Evolutionary conservation across 1,140 invertebrate species (phyloP).

Genomic region (Trichogramma pretiosum): DNA sequence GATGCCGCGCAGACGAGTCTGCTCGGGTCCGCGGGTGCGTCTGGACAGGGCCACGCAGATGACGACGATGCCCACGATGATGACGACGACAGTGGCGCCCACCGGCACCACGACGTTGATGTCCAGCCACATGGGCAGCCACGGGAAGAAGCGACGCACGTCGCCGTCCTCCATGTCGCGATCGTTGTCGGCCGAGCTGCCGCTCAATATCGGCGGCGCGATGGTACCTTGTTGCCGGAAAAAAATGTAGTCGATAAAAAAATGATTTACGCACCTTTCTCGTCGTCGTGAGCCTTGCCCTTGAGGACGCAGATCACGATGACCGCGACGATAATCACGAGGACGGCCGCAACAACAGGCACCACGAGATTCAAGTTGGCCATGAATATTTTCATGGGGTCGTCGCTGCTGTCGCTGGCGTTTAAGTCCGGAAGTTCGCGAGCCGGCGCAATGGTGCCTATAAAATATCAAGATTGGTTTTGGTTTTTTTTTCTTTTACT

Average conservation of each 20-base stretch:
- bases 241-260: conserved; percentile 24
- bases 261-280: conserved; percentile 58
- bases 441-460: conserved; percentile 89
- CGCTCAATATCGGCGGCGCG: conserved; percentile 60
- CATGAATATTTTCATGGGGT: conserved; percentile 72
- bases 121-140: conserved; percentile 78
- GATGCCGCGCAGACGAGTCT: conserved; percentile 71
- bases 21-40: conserved; percentile 60
- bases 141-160: conserved; percentile 58
- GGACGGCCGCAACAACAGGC: conserved; percentile 81
- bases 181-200: conserved; percentile 27
- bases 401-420: conserved; percentile 52
- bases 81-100: conserved; percentile 73
- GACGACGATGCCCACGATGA: conserved; percentile 79
- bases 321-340: conserved; percentile 85
- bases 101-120: conserved; percentile 78
- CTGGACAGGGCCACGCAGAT: conserved; percentile 77
- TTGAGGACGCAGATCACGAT: conserved; percentile 82
- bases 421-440: conserved; percentile 71
- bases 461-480: conserved; percentile 47
- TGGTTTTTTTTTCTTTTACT: background rate
- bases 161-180: conserved; percentile 44
- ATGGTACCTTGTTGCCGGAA: conserved; percentile 58
- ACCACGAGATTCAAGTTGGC: conserved; percentile 87
- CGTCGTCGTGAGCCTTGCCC: conserved; percentile 65